Evolutionary conservation across 1,140 invertebrate species (phyloP), one percentile per base, ranked within the genome.

Genomic region (Drosophila chauvacae): DNA sequence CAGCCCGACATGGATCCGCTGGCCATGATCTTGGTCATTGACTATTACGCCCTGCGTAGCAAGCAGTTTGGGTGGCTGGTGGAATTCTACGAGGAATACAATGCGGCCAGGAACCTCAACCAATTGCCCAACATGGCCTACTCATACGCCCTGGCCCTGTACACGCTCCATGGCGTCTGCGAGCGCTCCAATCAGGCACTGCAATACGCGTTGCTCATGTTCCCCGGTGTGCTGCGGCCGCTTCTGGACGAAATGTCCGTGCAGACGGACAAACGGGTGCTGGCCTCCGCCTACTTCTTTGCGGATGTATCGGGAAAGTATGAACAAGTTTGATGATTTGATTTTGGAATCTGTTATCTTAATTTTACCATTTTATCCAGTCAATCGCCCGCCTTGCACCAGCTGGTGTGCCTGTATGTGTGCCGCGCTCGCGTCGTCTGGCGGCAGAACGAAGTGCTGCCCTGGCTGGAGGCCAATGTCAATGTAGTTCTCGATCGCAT

Each of bases 61-160:
- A 95, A 95, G 57, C 96, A 98, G 93, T 97, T 96, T 87, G 93
- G 95, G n/a, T 98, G 97, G 96, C 93, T 98, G 0, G 93, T 96
- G 7, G 94, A 97, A 51, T 95, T 96, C 48, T 95, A 94, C 58
- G 92, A 95, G 20, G 94, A 95, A 77, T 96, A 95, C 95, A 95
- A 96, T 85, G 80, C 92, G 13, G 85, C 92, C 6, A 94, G 95
- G 60, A 97, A 97, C 93, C 93, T 97, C 6, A 94, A 94, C 23
- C 96, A 97, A 87, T 92, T 98, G 41, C 97, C 97, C 55, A 98
- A 98, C 88, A 96, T 98, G 94, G 95, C 96, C 0, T 98, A 96
- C 87, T 98, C 97, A 3, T 93, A 96, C 56, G 96, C 97, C 0
- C 90, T 98, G 50, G 96, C 97, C 37, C 93, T 96, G 91, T 96